Percentiles rank a stretch among this genome's conserved stretches.
phyloP scores from a whole-genome alignment of 2,113 vertebrate species.

The Gopherus evgoodei region DNA sequence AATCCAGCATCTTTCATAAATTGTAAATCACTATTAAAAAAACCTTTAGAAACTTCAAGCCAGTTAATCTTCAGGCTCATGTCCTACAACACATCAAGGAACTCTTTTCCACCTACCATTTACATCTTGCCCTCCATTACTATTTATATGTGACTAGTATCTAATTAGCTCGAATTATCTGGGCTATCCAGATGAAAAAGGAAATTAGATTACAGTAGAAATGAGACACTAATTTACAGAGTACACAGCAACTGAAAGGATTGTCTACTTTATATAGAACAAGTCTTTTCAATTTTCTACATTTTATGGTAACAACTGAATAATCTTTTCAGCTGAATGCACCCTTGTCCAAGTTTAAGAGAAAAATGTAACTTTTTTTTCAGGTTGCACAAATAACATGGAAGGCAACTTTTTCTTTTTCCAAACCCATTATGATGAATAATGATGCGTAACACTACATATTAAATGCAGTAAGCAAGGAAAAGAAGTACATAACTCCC shows the following conservation, averaged over 20 bases:
- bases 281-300: fast-evolving
- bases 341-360: background rate
- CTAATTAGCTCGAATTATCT: background rate
- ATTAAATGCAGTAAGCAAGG: slow-evolving; percentile 37
- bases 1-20: background rate
- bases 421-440: background rate
- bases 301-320: background rate
- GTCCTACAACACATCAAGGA: background rate
- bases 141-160: background rate
- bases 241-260: background rate
- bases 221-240: background rate
- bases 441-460: background rate
- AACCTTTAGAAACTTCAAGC: background rate
- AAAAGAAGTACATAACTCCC: slow-evolving; percentile 16
- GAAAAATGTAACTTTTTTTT: background rate
- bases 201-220: background rate
- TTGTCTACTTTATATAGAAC: background rate
- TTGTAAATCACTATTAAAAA: background rate
- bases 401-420: slow-evolving; percentile 1
- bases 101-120: background rate
- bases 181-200: background rate
- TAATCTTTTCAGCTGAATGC: background rate
- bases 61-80: background rate
- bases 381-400: background rate
- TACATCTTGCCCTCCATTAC: background rate